Base-by-base conservation (phyloP, 2,797 vertebrate species). In the Characodon lateralis region DNA sequence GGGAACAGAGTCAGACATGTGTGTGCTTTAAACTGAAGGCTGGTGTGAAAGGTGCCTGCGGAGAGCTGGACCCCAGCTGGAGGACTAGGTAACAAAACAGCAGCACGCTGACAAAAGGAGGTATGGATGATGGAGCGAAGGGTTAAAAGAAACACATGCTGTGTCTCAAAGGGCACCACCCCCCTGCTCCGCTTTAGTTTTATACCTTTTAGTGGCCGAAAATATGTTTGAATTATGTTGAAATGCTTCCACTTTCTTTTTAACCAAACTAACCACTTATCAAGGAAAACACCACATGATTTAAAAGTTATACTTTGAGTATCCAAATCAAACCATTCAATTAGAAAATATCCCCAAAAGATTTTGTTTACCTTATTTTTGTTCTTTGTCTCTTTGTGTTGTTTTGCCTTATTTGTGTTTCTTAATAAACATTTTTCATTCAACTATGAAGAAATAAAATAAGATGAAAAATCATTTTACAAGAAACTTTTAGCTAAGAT, bases 21-120 rank as follows among this genome's bases (percentile, higher is more conserved):
- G 88, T 89, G 88, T 90, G 93, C 92, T 94, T 95, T 94, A 89
- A 95, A 92, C 91, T 78, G 83, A 63, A 77, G 88, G 90, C 95
- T 95, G 82, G 93, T 95, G 94, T 95, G 93, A 91, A 87, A 90
- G 92, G 91, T 88, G 85, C 94, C 92, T 79, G 88, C 87, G 92
- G 93, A 91, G 89, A 87, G 86, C 81, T 79, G 91, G 90, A 94
- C 92, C 94, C 94, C 94, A 82, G 91, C 89, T 82, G 93, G 90
- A 81, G 84, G 88, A 94, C 92, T 87, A 94, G 92, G 92, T 88
- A 93, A 92, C 89, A 93, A 94, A 94, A 94, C 94, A 93, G 90
- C 90, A 85, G 92, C 90, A 82, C 71, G 89, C 84, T 92, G 91
- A 92, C 83, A 83, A 82, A 83, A 89, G 87, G 89, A 92, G 88